Conservation (phyloP, 2,797 vertebrate genomes). For the Falco cherrug region DNA sequence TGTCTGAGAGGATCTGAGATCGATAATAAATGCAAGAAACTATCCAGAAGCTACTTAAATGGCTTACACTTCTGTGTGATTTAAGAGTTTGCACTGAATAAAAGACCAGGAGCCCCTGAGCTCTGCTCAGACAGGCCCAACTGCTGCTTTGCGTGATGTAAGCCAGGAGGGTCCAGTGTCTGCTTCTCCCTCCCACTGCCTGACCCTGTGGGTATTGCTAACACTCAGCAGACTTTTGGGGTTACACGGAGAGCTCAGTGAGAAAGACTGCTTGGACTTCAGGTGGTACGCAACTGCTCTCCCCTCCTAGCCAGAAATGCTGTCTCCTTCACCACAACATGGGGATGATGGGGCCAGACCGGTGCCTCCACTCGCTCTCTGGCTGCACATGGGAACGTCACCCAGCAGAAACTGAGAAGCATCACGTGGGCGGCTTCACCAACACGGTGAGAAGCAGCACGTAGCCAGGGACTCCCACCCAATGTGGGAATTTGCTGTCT, state of each 20-base stretch:
- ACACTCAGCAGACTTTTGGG: background rate
- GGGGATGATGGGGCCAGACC: background rate
- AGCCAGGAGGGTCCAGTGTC: background rate
- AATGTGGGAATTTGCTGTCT: background rate
- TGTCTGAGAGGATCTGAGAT: background rate
- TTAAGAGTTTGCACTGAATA: background rate
- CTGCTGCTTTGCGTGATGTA: rapidly evolving
- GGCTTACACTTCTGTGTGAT: background rate
- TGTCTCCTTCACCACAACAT: rapidly evolving
- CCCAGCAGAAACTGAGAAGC: background rate
- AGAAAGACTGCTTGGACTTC: background rate
- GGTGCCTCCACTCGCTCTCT: rapidly evolving
- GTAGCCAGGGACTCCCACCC: background rate
- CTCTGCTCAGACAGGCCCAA: background rate
- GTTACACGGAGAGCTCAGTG: rapidly evolving
- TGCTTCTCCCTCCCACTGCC: background rate
- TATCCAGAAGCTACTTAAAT: background rate
- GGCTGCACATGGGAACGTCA: rapidly evolving
- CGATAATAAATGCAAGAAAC: background rate
- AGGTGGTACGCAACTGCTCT: background rate
- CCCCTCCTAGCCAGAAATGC: background rate
- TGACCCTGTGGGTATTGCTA: background rate
- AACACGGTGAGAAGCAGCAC: background rate
- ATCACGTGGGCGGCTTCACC: rapidly evolving
- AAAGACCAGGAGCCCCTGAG: rapidly evolving